Evolutionary conservation across 2,113 vertebrate species (phyloP).

Genomic region (Dasyprocta punctata): DNA sequence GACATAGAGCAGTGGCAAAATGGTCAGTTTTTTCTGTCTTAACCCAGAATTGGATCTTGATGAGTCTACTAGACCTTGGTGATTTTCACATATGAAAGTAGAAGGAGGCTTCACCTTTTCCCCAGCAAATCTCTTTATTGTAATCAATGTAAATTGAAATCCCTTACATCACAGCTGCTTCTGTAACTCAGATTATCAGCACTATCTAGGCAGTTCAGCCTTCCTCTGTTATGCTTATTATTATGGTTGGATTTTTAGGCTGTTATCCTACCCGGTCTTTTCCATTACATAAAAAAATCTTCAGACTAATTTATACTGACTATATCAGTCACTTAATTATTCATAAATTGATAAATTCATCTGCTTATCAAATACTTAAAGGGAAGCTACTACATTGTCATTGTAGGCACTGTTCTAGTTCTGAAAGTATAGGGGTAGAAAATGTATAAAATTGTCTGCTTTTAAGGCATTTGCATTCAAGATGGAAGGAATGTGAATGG

Average conservation of each 20-base stretch:
- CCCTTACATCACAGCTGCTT: conserved; percentile 74
- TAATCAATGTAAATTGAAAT: conserved; percentile 72
- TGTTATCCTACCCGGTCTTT: not conserved
- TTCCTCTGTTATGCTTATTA: conserved; percentile 62
- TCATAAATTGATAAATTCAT: not conserved
- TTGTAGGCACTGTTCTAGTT: not conserved
- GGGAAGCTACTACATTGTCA: not conserved
- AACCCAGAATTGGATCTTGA: not conserved
- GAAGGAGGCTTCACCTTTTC: conserved; percentile 45
- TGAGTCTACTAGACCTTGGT: not conserved
- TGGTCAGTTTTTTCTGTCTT: not conserved
- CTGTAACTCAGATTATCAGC: conserved; percentile 79
- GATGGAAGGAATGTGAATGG: not conserved
- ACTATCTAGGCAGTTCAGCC: conserved; percentile 53
- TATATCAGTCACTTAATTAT: not conserved
- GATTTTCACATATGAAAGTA: not conserved
- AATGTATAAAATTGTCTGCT: not conserved
- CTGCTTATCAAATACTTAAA: not conserved
- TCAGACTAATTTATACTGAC: not conserved
- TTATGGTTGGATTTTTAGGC: not conserved
- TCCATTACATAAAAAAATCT: not conserved
- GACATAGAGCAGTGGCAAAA: not conserved
- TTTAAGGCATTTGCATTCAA: conserved; percentile 22
- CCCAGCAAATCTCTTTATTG: conserved; percentile 59
- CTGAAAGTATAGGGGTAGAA: not conserved